Evolutionary conservation across 2,113 vertebrate genomes (phyloP), one percentile per base, ranked within the genome.

Genomic region (Rhinopomastus cyanomelas): DNA sequence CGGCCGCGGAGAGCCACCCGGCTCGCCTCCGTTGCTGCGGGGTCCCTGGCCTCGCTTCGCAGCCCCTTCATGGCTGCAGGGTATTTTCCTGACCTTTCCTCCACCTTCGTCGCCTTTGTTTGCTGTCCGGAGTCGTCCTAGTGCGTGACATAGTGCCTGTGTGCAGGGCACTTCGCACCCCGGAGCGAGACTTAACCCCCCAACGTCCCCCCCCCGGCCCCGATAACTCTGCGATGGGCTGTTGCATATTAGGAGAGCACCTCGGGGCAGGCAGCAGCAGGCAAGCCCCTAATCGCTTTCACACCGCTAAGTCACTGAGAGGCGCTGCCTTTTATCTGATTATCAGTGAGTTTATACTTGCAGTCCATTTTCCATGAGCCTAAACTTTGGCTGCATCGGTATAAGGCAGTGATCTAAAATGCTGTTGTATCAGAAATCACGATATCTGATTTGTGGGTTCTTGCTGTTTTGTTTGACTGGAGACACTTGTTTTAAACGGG

Each of bases 41-140:
- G 6, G 16, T 23, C 27, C 17, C 16, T 8, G 22, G 2, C 9
- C 5, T 74, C 64, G 51, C 87, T 85, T 90, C 59, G 77, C 51
- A 52, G 57, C 57, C 82, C 75, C 44, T 61, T 67, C 65, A 79
- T 90, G 52, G 62, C 89, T 87, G 76, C 78, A 75, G 69, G 71
- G 77, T 82, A 82, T 30, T 34, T 79, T 87, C 52, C 52, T 69
- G 26, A 72, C 60, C 14, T 84, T 83, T 52, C 51, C 2, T 60
- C 25, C 83, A 87, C 88, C 86, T 49, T 74, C 83, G 52, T 85
- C 85, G 92, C 93, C 96, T 97, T 97, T 97, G 96, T 97, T 97
- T 91, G 87, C 87, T 64, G 94, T 21, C 57, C 39, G 12, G 32
- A 74, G 74, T 5, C 32, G 52, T 32, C 27, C 18, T 27, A 17